Base-by-base conservation (phyloP, 1,140 invertebrate genomes). In the Lucilia sericata region DNA sequence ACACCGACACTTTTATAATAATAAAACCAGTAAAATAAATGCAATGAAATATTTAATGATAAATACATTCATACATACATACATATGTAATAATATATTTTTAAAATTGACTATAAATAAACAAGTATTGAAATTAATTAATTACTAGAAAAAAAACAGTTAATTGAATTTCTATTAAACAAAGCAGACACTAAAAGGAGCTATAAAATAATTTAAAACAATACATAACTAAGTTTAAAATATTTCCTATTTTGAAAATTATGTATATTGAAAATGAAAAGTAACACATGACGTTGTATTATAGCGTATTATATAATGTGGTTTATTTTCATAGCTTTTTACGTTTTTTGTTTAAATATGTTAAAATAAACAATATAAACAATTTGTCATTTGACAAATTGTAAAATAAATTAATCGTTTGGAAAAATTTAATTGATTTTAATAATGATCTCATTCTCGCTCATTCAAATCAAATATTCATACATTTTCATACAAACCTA, bases 351-450 rank as follows among this genome's bases (percentile, higher is more conserved):
- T 70, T 70, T 9, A 70, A 70, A 21, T 3, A 70, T 70, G 51
- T 70, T 70, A 70, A 21, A 70, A 70, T 70, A 70, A 70, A 70
- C 21, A 70, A 70, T 70, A 21, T 21, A 70, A 21, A 70, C 65
- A 70, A 70, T 70, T 70, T 70, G 65, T 70, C 65, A 70, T 70
- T 70, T 70, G 65, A 70, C 21, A 25, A 70, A 21, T 70, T 70
- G 65, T 70, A 21, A 70, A 21, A 70, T 70, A 70, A 70, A 70
- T 70, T 70, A 70, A 70, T 70, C n/a, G 65, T 70, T 70, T 70
- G 65, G 65, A 70, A 70, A 70, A 70, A 70, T 70, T 70, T 70
- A 70, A 70, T 70, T 70, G 65, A 70, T 70, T 70, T 70, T 21
- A 21, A 70, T 70, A 70, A 70, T 70, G 65, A 21, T 70, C 65